phyloP scores from a whole-genome alignment of 1,140 invertebrate species.

The Leguminivora glycinivorella region DNA sequence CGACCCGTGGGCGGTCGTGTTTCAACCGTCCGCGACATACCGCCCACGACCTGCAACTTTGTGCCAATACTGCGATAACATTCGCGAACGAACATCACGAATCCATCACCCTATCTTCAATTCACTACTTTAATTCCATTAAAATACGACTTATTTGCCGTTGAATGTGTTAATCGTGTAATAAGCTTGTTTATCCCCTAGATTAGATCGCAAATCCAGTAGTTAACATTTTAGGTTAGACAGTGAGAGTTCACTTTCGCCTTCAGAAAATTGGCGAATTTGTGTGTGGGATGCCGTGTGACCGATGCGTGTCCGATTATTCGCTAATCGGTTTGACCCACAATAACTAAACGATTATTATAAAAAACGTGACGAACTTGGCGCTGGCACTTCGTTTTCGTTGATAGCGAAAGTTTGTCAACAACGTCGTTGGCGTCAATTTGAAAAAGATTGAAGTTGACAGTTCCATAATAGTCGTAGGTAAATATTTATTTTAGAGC shows the following conservation, averaged over 20 bases:
- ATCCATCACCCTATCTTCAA: neutral
- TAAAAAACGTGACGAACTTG: slow-evolving; percentile 7
- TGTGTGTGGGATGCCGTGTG: slow-evolving; percentile 31
- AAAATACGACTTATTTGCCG: neutral
- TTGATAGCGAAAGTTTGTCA: slow-evolving; percentile 14
- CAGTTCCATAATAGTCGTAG: too few relatives aligned
- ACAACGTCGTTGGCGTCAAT: neutral
- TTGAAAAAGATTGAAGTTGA: too few relatives aligned
- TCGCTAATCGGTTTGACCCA: slow-evolving; percentile 26
- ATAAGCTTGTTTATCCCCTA: slow-evolving; percentile 10
- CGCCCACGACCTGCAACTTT: slow-evolving; percentile 12
- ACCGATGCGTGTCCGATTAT: slow-evolving; percentile 16
- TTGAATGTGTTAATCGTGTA: neutral
- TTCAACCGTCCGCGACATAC: slow-evolving; percentile 13
- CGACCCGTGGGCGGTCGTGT: slow-evolving; percentile 19
- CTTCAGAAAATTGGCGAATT: slow-evolving; percentile 35
- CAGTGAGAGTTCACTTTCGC: slow-evolving; percentile 55
- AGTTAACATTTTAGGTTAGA: slow-evolving; percentile 47
- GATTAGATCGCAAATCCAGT: slow-evolving; percentile 14
- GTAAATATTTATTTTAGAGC: too few relatives aligned
- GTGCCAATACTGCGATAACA: neutral
- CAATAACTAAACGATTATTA: neutral
- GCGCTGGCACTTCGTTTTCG: neutral
- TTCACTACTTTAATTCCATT: neutral
- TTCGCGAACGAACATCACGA: neutral